phyloP scores from a whole-genome alignment of 2,888 invertebrate species.

The Phortica okadai region DNA sequence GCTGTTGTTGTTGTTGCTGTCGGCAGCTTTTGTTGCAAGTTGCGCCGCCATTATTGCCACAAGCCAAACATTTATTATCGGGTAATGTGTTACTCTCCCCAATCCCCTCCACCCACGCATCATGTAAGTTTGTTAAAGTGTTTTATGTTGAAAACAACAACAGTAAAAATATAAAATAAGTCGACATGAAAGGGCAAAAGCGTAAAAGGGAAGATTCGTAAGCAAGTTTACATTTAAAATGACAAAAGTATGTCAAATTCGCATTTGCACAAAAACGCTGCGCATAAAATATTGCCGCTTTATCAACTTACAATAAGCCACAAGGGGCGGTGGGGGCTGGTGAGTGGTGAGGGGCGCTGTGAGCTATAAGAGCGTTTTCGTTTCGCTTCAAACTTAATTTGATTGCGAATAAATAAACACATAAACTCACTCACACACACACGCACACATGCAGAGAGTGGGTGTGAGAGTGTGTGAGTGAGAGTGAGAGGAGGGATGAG shows the following conservation, averaged over 20 bases:
- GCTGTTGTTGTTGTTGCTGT: not conserved
- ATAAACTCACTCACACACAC: slow-evolving; percentile 54
- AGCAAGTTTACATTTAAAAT: not conserved
- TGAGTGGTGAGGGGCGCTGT: slow-evolving; percentile 44
- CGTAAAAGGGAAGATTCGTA: no score
- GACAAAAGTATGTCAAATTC: slow-evolving; percentile 19
- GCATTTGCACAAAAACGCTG: not conserved
- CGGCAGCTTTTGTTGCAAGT: slow-evolving; percentile 26
- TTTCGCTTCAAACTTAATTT: slow-evolving; percentile 65
- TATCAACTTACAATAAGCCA: slow-evolving; percentile 7
- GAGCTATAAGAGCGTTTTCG: slow-evolving; percentile 31
- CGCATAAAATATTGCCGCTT: slow-evolving; percentile 16
- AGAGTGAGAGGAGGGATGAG: not conserved
- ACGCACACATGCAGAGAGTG: slow-evolving; percentile 46
- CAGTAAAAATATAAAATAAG: no score
- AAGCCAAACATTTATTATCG: slow-evolving; percentile 12
- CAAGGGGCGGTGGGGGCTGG: not conserved
- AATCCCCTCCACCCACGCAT: not conserved
- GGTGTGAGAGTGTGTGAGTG: not conserved
- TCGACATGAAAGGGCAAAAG: no score
- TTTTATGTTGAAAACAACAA: no score
- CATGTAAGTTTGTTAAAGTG: no score
- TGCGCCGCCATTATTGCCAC: slow-evolving; percentile 26
- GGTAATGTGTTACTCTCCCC: not conserved
- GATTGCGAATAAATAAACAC: slow-evolving; percentile 70